These are phyloP conservation scores for Oncopodura yosiiana DNA, from an alignment of 1,140 invertebrate genomes.

Conservation along the genomic window DNA sequence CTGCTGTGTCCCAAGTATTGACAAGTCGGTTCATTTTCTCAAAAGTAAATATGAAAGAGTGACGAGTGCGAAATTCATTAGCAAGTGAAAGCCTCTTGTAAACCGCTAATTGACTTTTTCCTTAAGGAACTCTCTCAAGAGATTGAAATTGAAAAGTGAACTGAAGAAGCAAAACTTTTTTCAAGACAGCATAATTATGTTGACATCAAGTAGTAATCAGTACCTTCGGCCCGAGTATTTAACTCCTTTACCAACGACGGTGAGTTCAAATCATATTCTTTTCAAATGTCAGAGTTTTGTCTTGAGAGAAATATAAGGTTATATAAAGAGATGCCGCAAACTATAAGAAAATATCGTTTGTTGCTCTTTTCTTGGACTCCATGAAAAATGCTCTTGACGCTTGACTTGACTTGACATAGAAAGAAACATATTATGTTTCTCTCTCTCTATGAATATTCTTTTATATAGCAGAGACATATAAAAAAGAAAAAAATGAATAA, in stretches of 20 bases:
- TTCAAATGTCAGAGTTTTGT: slow-evolving; percentile 3
- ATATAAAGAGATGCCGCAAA: neutral
- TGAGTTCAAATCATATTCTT: slow-evolving; percentile 30
- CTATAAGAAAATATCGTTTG: neutral
- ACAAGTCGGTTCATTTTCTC: neutral
- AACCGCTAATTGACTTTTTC: neutral
- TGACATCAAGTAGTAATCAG: slow-evolving; percentile 38
- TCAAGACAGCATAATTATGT: slow-evolving; percentile 22
- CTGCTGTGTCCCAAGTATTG: neutral
- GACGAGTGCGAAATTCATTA: too few species aligned
- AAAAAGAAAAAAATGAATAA: neutral
- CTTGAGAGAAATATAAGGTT: slow-evolving; percentile 5
- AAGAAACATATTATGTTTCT: neutral
- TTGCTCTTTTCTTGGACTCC: neutral
- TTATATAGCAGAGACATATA: neutral
- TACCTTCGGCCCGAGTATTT: slow-evolving; percentile 41
- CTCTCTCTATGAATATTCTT: neutral
- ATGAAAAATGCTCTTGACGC: neutral
- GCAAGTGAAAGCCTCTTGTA: too few species aligned
- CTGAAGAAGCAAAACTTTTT: neutral
- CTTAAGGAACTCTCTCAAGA: neutral
- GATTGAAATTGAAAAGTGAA: neutral
- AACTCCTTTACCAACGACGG: slow-evolving; percentile 40
- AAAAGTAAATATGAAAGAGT: slow-evolving; percentile 6
- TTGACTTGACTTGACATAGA: neutral